Percentiles rank a stretch among this genome's conserved stretches.
Evolutionary conservation across 1,140 invertebrate species (phyloP).

Genomic region (Harpegnathos saltator): DNA sequence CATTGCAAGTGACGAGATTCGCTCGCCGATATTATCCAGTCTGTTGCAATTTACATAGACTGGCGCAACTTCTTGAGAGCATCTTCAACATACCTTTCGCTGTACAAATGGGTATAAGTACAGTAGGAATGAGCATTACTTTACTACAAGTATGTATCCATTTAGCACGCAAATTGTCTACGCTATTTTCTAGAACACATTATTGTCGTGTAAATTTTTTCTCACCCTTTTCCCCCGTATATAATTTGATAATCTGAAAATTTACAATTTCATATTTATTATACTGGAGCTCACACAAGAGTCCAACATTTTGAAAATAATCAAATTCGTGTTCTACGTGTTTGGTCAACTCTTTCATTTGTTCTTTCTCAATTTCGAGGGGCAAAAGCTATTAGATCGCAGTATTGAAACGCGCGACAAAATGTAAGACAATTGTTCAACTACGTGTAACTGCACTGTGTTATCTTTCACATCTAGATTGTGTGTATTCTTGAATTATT

Average conservation of each 20-base stretch:
- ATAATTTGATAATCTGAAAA: neutral
- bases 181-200: too few species aligned
- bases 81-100: slow-evolving; percentile 17
- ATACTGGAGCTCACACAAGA: neutral
- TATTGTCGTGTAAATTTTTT: too few species aligned
- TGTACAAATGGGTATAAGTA: neutral
- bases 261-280: neutral
- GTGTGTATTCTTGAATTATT: neutral
- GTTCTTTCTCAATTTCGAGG: slow-evolving; percentile 64
- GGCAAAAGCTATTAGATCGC: slow-evolving; percentile 67
- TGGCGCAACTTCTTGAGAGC: slow-evolving; percentile 33
- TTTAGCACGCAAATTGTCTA: too few species aligned
- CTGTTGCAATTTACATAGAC: neutral
- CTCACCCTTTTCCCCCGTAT: too few species aligned
- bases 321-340: slow-evolving; percentile 45
- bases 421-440: slow-evolving; percentile 54
- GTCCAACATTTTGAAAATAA: neutral
- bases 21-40: neutral
- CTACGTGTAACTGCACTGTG: too few species aligned
- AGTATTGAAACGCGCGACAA: slow-evolving; percentile 46
- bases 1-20: neutral
- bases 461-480: neutral
- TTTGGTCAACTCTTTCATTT: slow-evolving; percentile 64
- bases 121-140: slow-evolving; percentile 22
- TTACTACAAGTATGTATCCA: slow-evolving; percentile 32